These are phyloP conservation scores for Gambusia affinis DNA, from an alignment of 2,113 vertebrate species.

Conservation along the genomic window DNA sequence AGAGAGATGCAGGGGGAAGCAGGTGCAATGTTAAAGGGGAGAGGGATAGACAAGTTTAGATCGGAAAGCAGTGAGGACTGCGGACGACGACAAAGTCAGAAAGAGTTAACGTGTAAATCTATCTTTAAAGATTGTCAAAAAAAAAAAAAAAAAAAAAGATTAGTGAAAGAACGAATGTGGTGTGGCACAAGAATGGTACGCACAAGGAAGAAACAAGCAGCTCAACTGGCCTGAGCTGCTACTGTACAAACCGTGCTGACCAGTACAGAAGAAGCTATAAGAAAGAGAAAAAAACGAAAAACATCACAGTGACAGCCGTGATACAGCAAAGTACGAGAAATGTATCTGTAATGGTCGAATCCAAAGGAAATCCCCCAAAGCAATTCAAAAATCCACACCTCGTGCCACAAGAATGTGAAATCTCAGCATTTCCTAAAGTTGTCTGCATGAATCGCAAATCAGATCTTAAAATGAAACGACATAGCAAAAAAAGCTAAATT, in stretches of 20 bases:
- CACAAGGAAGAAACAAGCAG: slow-evolving; percentile 20
- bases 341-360: not conserved
- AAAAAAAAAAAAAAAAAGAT: too few species aligned
- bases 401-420: slow-evolving; percentile 15
- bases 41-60: slow-evolving; percentile 4
- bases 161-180: not conserved
- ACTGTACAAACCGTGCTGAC: slow-evolving; percentile 28
- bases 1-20: slow-evolving; percentile 41
- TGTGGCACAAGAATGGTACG: slow-evolving; percentile 4
- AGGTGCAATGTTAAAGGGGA: slow-evolving; percentile 47
- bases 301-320: not conserved
- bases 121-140: too few species aligned
- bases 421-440: slow-evolving; percentile 17
- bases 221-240: slow-evolving; percentile 34
- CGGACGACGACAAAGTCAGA: slow-evolving; percentile 4
- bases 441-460: slow-evolving; percentile 24
- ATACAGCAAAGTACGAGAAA: slow-evolving; percentile 4
- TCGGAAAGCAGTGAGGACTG: not conserved
- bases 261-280: slow-evolving; percentile 14
- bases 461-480: slow-evolving; percentile 18
- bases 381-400: slow-evolving; percentile 27
- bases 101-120: not conserved
- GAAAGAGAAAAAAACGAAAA: not conserved
- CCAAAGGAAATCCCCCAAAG: not conserved
- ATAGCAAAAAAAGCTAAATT: not conserved